Evolutionary conservation across 1,140 invertebrate species (phyloP), one percentile per base, ranked within the genome.

Genomic region (Drosophila prosaltans): DNA sequence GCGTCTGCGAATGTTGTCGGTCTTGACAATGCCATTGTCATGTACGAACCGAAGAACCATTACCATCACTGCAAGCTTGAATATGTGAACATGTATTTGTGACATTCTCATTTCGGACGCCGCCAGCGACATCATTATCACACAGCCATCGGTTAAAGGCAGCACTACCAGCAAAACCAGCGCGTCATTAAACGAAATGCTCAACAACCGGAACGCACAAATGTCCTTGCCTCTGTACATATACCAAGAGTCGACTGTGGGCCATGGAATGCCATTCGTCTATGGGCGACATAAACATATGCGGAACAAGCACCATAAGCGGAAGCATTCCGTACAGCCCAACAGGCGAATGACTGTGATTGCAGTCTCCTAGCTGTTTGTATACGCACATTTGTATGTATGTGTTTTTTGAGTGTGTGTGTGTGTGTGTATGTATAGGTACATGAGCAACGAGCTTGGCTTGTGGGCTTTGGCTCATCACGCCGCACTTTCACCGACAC

Each of bases 161-260:
- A 54, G 28, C 64, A 57, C 48, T 74, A 70, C 24, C 54, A 59
- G 28, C 30, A 55, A 30, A 48, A 65, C 54, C 77, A 70, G 64
- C 61, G 65, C 66, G 65, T 80, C 77, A 80, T 80, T 80, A 65
- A 71, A 65, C 71, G 74, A 78, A 68, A 55, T 78, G 75, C 61
- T 78, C 71, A 80, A 78, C 66, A 80, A 74, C 67, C 74, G 78
- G 74, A 80, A 78, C 68, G 70, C 45, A 51, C 74, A 67, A 78
- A 68, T 78, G 74, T 74, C 74, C 74, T 77, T 77, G 77, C 69
- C 63, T 64, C 51, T 57, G 65, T 51, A 24, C 57, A 55, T 65
- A 32, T 32, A 30, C 16, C 57, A 39, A 59, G 28, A 40, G 43
- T 62, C 57, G 60, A 21, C 8, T 6, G 51, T 32, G 40, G 16